Base-by-base conservation (phyloP, 2,888 invertebrate species). In the Lasioglossum oenotherae region DNA sequence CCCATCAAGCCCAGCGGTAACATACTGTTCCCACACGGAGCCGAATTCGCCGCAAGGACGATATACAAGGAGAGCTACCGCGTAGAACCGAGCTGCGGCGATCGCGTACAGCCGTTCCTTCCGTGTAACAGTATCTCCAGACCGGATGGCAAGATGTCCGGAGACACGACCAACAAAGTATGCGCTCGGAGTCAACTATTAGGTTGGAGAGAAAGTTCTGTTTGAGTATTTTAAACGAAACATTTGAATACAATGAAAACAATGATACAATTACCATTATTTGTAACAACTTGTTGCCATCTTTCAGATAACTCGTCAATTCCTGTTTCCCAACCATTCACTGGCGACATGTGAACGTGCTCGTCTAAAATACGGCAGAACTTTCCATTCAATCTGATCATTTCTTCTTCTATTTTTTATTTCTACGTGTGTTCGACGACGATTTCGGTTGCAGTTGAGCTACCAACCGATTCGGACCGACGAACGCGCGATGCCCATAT, bases 101-200 rank as follows among this genome's bases (percentile, higher is more conserved):
- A 93, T n/a, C 85, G 82, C 5, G 86, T 92, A 0, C 72, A 80
- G 10, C 92, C 93, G 0, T 76, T 94, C n/a, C 8, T 93, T 46
- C 95, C 94, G 0, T 87, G 82, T 23, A 78, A 82, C 27, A 94
- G 91, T 80, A 93, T 95, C 41, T 74, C 80, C 8, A 81, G 92
- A 14, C 91, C 94, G 0, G 85, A 92, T 38, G 88, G 92, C 16
- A 93, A 89, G 87, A 95, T 95, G 92, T 78, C 89, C 2, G 75
- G 88, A 23, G 93, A 94, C 31, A 95, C 95, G 6, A 95, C 95
- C 0, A 94, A 83, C 83, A 95, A 95, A 92, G 95, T 95, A 85
- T 6, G 86, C n/a, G 44, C 16, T 8, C 16, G 8, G 44, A 4
- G 14, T 44, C 44, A 44, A 44, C 14, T 44, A 44, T 44, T 12